Evolutionary conservation across 2,888 invertebrate species (phyloP).

Genomic region (Cephonodes hylas): DNA sequence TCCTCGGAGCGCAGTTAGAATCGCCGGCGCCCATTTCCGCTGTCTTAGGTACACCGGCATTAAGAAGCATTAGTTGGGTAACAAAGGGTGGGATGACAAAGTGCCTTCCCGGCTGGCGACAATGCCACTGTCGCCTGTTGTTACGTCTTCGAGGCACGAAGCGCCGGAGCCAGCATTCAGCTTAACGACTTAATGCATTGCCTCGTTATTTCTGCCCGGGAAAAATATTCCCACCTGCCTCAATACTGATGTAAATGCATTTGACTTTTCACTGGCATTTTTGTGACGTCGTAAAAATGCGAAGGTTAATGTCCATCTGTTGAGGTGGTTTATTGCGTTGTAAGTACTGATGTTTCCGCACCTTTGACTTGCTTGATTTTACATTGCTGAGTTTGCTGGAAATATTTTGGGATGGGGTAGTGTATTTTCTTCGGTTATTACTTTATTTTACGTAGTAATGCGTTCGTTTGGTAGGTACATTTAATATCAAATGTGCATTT

Average conservation of each 20-base stretch:
- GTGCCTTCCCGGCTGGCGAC: slow-evolving; percentile 55
- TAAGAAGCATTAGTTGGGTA: slow-evolving; percentile 66
- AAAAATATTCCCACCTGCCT: slow-evolving; percentile 22
- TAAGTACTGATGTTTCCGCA: slow-evolving; percentile 1
- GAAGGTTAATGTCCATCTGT: slow-evolving; percentile 5
- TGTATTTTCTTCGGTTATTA: neutral
- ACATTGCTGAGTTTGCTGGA: neutral
- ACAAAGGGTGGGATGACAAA: slow-evolving; percentile 70
- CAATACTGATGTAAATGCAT: slow-evolving; percentile 2
- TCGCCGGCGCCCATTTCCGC: slow-evolving; percentile 47
- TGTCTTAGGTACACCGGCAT: slow-evolving; percentile 52
- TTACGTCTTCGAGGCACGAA: slow-evolving; percentile 24
- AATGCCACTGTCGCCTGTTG: slow-evolving; percentile 50
- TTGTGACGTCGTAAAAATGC: slow-evolving; percentile 8
- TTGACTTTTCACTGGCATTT: neutral
- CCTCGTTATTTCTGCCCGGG: slow-evolving; percentile 47
- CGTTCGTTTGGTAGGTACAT: too few relatives aligned
- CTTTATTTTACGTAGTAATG: too few relatives aligned
- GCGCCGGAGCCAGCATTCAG: slow-evolving; percentile 45
- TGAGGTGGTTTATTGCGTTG: neutral
- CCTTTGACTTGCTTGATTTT: slow-evolving; percentile 5
- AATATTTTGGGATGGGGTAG: neutral
- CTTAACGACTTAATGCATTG: slow-evolving; percentile 69
- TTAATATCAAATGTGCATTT: too few relatives aligned
- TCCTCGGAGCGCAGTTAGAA: slow-evolving; percentile 8